A percentile compares a stretch with the other conserved stretches of the same genome.
phyloP scores from a whole-genome alignment of 1,140 invertebrate genomes.

The Lethocerus indicus region DNA sequence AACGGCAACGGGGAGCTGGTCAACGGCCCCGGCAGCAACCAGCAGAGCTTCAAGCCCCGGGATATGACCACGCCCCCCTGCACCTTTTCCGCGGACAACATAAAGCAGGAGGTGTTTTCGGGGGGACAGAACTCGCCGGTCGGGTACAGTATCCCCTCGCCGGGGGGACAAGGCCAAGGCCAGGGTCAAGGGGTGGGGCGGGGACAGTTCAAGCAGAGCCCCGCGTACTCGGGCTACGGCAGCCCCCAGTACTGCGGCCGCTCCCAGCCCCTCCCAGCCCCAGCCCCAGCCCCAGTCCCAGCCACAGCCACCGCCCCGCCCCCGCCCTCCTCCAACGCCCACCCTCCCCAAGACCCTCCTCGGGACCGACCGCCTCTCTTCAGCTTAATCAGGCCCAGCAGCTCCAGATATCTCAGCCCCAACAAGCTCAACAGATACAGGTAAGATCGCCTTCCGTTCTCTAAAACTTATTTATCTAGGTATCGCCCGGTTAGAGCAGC shows the following conservation, averaged over 20 bases:
- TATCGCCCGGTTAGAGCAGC: too few relatives aligned
- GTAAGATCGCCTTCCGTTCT: too few relatives aligned
- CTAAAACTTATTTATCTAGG: too few relatives aligned
- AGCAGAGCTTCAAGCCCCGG: constrained; percentile 6
- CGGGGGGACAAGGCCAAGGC: constrained; percentile 22
- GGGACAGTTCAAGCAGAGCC: constrained; percentile 34
- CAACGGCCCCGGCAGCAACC: constrained; percentile 28
- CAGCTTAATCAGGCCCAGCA: constrained; percentile 77
- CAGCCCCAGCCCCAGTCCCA: constrained; percentile 19
- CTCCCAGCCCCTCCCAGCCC: background rate
- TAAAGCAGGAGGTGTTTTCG: constrained; percentile 26
- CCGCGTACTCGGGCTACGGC: constrained; percentile 13
- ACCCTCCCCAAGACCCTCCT: constrained; percentile 3
- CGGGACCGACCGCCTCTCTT: constrained; percentile 25
- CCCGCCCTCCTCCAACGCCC: background rate
- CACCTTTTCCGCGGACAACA: constrained; percentile 26
- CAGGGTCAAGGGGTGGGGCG: constrained; percentile 21
- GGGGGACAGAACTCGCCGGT: constrained; percentile 14
- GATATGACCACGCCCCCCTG: constrained; percentile 14
- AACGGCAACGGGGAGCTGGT: constrained; percentile 13
- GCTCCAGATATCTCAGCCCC: constrained; percentile 62
- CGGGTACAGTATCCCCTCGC: too few relatives aligned
- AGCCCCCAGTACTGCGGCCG: background rate
- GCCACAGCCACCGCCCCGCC: constrained; percentile 20
- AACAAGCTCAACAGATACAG: constrained; percentile 49